These are phyloP conservation scores for Heliornis fulica DNA, from an alignment of 2,113 vertebrate species.

Conservation along the genomic window DNA sequence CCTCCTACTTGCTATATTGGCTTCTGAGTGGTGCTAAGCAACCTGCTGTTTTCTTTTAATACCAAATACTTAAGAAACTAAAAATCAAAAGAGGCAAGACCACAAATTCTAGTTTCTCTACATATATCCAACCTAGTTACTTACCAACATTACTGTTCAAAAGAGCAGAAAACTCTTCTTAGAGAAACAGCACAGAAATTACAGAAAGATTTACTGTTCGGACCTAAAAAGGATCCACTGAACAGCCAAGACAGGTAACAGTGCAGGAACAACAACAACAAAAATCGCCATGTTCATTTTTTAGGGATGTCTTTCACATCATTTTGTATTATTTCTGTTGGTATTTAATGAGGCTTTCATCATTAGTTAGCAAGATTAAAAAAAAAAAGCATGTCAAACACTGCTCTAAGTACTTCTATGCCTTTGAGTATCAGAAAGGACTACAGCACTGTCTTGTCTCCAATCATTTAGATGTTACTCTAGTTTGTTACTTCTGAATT, in stretches of 20 bases:
- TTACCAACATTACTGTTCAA: neutral
- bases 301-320: fast-evolving
- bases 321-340: neutral
- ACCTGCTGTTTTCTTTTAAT: neutral
- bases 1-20: fast-evolving
- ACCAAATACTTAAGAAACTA: neutral
- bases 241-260: neutral
- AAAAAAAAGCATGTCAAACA: neutral
- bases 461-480: neutral
- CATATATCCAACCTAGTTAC: neutral
- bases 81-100: neutral
- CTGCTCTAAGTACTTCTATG: neutral
- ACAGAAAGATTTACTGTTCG: neutral
- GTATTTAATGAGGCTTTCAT: neutral
- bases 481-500: neutral
- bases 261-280: neutral
- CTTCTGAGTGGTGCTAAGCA: neutral
- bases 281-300: neutral
- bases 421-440: neutral
- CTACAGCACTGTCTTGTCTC: neutral
- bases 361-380: neutral
- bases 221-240: neutral
- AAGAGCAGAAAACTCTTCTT: neutral
- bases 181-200: neutral
- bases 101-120: neutral